Conservation (phyloP, 1,140 invertebrate species). For the Rhopalosiphum maidis region DNA sequence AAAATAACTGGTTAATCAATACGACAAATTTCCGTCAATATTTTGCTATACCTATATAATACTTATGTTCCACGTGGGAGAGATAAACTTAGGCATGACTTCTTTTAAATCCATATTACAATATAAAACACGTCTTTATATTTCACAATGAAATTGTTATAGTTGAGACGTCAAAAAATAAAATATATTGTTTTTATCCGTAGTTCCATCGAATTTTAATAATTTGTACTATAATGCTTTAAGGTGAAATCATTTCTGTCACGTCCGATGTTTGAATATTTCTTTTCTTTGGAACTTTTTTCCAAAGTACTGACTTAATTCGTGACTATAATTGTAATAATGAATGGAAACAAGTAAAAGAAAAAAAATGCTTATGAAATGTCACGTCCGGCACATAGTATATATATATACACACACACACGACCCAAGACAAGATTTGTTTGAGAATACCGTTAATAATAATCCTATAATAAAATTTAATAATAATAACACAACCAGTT, state of each 20-base stretch:
- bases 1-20: background rate
- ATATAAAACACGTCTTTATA: slow-evolving; percentile 3
- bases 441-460: background rate
- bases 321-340: slow-evolving; percentile 50
- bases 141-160: background rate
- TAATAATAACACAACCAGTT: slow-evolving; percentile 1
- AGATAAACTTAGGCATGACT: background rate
- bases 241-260: slow-evolving; percentile 25
- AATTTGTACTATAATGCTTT: background rate
- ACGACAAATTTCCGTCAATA: background rate
- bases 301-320: slow-evolving; percentile 20
- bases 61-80: background rate
- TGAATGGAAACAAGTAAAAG: background rate
- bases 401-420: background rate
- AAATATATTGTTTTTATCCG: slow-evolving; percentile 29
- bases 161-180: background rate
- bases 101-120: background rate
- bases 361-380: slow-evolving; percentile 38
- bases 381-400: slow-evolving; percentile 18
- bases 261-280: slow-evolving; percentile 46
- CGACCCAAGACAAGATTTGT: background rate
- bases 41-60: background rate
- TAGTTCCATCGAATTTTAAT: slow-evolving; percentile 19
- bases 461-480: background rate
- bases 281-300: background rate